Percentiles rank a stretch among this genome's conserved stretches.
Evolutionary conservation across 2,797 vertebrate species (phyloP).

Genomic region (Epinephelus awoara): DNA sequence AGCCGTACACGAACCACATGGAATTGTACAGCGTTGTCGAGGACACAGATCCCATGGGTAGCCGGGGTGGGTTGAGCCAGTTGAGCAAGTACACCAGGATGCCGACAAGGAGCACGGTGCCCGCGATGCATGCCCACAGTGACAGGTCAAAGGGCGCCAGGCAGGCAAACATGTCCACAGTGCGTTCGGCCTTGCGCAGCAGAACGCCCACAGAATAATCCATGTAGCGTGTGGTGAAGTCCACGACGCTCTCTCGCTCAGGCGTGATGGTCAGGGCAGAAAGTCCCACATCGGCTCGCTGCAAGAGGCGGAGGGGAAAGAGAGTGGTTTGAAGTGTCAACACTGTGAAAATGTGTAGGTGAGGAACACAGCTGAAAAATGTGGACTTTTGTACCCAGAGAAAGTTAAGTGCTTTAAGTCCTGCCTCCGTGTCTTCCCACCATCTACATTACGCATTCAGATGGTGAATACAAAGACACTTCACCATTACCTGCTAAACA

Average conservation of each 20-base stretch:
- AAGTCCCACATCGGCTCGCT: constrained; percentile 98
- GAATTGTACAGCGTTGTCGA: constrained; percentile 98
- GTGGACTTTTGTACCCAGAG: not conserved
- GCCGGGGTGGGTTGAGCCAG: constrained; percentile 97
- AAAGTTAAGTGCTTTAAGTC: not conserved
- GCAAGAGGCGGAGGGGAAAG: constrained; percentile 35
- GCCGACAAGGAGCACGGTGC: constrained; percentile 95
- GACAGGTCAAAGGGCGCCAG: constrained; percentile 97
- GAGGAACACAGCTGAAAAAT: constrained; percentile 26
- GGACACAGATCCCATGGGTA: constrained; percentile 97
- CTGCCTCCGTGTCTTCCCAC: not conserved
- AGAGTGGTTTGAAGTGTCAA: constrained; percentile 38
- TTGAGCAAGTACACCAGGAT: constrained; percentile 97
- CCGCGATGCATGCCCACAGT: constrained; percentile 98
- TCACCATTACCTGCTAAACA: not conserved
- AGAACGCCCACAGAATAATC: constrained; percentile 98
- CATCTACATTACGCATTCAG: not conserved
- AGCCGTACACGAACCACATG: constrained; percentile 99
- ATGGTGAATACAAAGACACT: not conserved
- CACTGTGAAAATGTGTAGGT: constrained; percentile 38
- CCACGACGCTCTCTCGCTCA: constrained; percentile 96
- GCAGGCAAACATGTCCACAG: constrained; percentile 98
- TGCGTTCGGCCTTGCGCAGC: constrained; percentile 95
- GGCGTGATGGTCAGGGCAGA: constrained; percentile 98
- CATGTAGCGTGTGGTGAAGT: constrained; percentile 99